Base-by-base conservation (phyloP, 2,888 invertebrate genomes). In the Galerucella calmariensis region DNA sequence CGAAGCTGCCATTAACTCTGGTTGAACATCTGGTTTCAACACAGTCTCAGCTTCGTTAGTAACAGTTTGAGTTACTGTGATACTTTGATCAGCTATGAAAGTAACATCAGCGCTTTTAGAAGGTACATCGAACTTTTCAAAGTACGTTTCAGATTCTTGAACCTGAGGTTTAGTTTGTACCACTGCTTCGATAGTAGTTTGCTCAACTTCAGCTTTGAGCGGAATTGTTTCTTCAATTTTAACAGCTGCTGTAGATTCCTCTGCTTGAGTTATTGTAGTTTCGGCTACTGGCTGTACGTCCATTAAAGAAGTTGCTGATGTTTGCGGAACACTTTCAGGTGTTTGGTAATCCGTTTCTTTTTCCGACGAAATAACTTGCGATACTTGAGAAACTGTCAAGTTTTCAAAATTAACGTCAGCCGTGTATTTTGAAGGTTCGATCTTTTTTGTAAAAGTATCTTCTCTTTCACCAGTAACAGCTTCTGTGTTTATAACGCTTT, bases 381-480 rank as follows among this genome's bases (percentile, higher is more conserved):
- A 87, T 20, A 90, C 84, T 51, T 88, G 84, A 16, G 90, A 85
- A 70, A 89, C 87, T 72, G 85, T 87, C 75, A 86, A 88, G 70
- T 87, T 85, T 82, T 89, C 88, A 77, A 88, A 84, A 74, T 85
- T 86, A 70, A 86, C 67, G 51, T 86, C 87, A 79, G 89, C 89
- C 73, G 83, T 86, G 79, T 89, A 87, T 77, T 88, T 85, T 79
- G 86, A 88, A 16, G 88, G 84, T 75, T 88, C 81, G 5, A 89
- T 83, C 85, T 89, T 88, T 62, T 88, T 87, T 70, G 87, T 87
- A 59, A 89, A 80, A 73, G 88, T 83, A 66, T 83, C 86, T 88
- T 93, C 93, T 76, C 88, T 89, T 88, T 93, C 93, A 76, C 88
- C 90, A 41, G 84, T 84, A 77, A 90, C 86, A 16, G 90, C 88